A percentile compares a stretch with the other conserved stretches of the same genome.
Conservation (phyloP, 1,140 invertebrate genomes). For the Pseudomyrmex dendroicus region DNA sequence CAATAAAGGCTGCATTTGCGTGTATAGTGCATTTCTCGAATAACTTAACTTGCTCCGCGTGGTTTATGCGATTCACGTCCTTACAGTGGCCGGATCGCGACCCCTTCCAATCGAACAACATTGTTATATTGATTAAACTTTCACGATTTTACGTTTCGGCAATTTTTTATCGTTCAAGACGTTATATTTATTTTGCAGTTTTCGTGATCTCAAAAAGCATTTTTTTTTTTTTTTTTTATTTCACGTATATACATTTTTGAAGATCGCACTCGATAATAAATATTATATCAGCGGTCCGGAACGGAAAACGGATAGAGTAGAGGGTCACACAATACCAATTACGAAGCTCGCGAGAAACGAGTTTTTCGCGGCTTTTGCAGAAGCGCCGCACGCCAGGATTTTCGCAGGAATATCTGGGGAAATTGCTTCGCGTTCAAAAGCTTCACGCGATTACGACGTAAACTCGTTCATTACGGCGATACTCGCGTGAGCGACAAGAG, state of each 20-base stretch:
- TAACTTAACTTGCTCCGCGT: conserved; percentile 70
- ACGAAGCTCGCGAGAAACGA: conserved; percentile 5
- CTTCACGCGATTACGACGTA: conserved; percentile 53
- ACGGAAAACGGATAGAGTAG: neutral
- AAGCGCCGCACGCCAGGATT: conserved; percentile 16
- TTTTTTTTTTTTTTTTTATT: too few relatives aligned
- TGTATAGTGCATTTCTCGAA: conserved; percentile 76
- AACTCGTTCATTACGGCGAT: conserved; percentile 54
- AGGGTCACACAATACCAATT: neutral
- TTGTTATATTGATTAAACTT: conserved; percentile 42
- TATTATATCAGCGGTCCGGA: neutral
- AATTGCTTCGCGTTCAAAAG: conserved; percentile 59
- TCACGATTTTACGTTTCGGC: neutral
- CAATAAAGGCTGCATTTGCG: conserved; percentile 75
- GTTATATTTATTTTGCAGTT: neutral
- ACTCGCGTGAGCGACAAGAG: conserved; percentile 33
- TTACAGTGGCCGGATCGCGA: neutral
- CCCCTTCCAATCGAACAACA: neutral
- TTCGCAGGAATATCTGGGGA: conserved; percentile 43
- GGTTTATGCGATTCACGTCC: conserved; percentile 33
- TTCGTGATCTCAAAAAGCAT: neutral
- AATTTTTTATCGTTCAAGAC: too few relatives aligned
- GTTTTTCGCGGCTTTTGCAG: conserved; percentile 51
- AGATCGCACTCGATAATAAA: neutral
- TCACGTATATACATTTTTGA: neutral